Evolutionary conservation across 2,797 vertebrate genomes (phyloP).

Genomic region (Sparus aurata): DNA sequence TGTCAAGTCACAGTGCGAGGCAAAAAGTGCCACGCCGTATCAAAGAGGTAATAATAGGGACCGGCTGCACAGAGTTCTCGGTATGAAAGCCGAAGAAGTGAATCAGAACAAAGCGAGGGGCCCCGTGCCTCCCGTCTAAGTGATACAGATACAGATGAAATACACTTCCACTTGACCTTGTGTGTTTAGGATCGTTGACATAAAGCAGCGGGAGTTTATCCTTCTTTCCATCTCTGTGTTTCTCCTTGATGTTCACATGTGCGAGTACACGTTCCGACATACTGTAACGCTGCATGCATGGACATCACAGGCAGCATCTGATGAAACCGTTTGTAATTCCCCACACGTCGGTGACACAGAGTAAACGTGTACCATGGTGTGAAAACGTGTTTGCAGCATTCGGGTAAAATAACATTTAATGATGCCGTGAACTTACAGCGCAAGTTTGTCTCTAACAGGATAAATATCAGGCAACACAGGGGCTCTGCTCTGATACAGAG

Average conservation of each 20-base stretch:
- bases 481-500: not conserved
- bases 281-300: conserved; percentile 24
- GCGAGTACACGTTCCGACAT: not conserved
- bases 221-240: conserved; percentile 1
- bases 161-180: conserved; percentile 50
- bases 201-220: conserved; percentile 37
- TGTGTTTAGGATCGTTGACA: conserved; percentile 64
- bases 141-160: conserved; percentile 50
- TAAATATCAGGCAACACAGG: not conserved
- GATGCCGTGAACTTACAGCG: not conserved
- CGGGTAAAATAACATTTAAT: conserved; percentile 10
- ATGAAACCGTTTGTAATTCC: conserved; percentile 66
- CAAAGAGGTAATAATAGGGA: conserved; percentile 58
- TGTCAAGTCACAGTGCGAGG: conserved; percentile 39
- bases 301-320: conserved; percentile 45
- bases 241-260: conserved; percentile 18
- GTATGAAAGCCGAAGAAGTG: conserved; percentile 48
- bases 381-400: not conserved
- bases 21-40: conserved; percentile 39
- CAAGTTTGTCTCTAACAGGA: not conserved
- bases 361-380: conserved; percentile 4
- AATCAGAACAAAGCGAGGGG: conserved; percentile 43
- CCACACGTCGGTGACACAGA: conserved; percentile 15
- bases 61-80: conserved; percentile 51
- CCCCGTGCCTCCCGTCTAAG: conserved; percentile 39